phyloP scores from a whole-genome alignment of 2,113 vertebrate genomes.

The Entomyzon cyanotis region DNA sequence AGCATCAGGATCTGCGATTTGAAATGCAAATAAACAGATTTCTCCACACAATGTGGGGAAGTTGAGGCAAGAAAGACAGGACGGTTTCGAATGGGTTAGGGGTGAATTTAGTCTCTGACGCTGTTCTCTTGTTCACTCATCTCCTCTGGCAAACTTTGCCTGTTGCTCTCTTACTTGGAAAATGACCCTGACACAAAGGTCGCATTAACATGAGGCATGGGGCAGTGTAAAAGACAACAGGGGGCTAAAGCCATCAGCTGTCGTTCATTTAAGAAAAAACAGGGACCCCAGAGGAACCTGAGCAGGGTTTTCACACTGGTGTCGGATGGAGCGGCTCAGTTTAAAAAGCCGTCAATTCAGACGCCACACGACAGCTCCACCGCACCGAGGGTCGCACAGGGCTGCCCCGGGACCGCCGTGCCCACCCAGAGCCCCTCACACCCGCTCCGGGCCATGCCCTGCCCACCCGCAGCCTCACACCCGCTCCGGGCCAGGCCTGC shows the following conservation, averaged over 20 bases:
- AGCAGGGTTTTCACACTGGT: background rate
- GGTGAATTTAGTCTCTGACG: background rate
- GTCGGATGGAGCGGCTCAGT: background rate
- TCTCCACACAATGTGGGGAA: rapidly evolving
- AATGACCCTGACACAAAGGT: background rate
- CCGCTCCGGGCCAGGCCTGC: no score
- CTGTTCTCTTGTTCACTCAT: no score
- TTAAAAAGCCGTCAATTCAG: rapidly evolving
- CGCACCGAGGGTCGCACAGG: no score
- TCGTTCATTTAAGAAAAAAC: rapidly evolving
- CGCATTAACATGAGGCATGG: background rate
- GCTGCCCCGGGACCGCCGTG: rapidly evolving
- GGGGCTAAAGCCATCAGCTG: background rate
- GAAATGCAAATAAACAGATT: background rate
- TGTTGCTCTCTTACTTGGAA: background rate
- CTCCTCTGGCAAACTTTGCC: background rate
- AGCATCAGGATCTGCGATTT: background rate
- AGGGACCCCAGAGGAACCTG: background rate
- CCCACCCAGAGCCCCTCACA: rapidly evolving
- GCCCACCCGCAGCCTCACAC: no score
- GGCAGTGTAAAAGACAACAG: rapidly evolving
- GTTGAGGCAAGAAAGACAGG: background rate
- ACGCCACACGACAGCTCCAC: rapidly evolving
- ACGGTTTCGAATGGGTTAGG: background rate
- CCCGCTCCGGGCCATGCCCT: background rate